Percentiles rank a stretch among this genome's conserved stretches.
These are phyloP conservation scores for Centroberyx gerrardi DNA, from an alignment of 2,797 vertebrate species.

Conservation along the genomic window DNA sequence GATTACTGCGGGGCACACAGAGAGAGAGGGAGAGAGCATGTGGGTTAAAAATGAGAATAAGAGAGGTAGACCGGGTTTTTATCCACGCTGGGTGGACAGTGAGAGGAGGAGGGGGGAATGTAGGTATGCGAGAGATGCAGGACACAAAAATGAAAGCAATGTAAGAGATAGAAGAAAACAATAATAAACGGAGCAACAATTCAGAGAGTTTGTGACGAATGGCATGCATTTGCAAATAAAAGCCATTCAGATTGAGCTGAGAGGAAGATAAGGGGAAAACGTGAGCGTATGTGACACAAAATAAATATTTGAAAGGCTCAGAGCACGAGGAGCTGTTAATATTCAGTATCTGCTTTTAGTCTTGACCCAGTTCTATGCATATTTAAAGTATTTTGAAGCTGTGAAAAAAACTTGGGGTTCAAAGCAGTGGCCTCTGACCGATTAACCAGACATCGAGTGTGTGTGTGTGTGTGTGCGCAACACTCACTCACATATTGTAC, in stretches of 20 bases:
- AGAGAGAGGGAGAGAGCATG: constrained; percentile 1
- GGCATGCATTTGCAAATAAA: neutral
- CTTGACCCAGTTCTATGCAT: neutral
- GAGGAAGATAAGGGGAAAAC: neutral
- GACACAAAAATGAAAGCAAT: no score
- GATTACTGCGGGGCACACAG: constrained; percentile 68
- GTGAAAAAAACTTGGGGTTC: neutral
- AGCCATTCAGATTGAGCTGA: neutral
- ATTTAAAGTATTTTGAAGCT: neutral
- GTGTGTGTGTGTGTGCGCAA: neutral
- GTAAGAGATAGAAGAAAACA: no score
- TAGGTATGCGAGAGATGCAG: no score
- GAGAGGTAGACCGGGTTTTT: neutral
- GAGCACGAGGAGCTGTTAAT: neutral
- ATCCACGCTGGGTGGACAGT: neutral
- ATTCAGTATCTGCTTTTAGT: neutral
- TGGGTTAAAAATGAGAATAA: neutral
- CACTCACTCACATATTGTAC: no score
- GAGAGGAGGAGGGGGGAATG: no score
- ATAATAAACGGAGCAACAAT: no score
- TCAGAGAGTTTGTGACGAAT: neutral
- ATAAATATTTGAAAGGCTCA: neutral
- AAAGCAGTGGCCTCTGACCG: neutral
- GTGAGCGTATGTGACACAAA: neutral
- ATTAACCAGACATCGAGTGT: neutral